Evolutionary conservation across 2,113 vertebrate species (phyloP).

Genomic region (Zosterops lateralis): DNA sequence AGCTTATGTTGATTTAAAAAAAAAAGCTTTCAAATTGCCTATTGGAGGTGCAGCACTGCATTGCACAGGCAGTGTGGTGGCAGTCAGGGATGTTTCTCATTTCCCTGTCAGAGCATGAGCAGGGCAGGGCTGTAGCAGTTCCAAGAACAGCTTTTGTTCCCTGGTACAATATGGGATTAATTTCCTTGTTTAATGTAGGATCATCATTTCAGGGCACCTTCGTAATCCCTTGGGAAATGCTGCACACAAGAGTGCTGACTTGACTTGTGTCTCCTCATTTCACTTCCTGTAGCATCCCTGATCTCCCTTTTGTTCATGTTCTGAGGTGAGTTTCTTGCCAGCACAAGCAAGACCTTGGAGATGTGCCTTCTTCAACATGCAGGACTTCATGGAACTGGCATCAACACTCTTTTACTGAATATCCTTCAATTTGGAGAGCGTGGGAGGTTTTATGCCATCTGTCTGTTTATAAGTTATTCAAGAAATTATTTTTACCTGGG

Average conservation of each 20-base stretch:
- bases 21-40: neutral
- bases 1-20: fast-evolving
- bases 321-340: neutral
- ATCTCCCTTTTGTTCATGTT: neutral
- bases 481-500: slow-evolving; percentile 63
- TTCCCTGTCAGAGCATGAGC: neutral
- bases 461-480: slow-evolving; percentile 47
- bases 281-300: neutral
- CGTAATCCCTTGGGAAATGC: neutral
- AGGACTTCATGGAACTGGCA: neutral
- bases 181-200: neutral
- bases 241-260: neutral
- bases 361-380: neutral
- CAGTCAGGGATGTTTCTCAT: neutral
- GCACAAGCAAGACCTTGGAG: neutral
- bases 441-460: slow-evolving; percentile 49
- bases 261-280: neutral
- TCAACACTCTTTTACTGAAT: neutral
- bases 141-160: neutral
- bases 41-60: fast-evolving
- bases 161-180: neutral
- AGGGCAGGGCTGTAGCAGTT: neutral
- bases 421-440: neutral
- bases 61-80: neutral
- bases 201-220: neutral